Conservation (phyloP, 2,797 vertebrate species). For the Mormyrus hasselquistii region DNA sequence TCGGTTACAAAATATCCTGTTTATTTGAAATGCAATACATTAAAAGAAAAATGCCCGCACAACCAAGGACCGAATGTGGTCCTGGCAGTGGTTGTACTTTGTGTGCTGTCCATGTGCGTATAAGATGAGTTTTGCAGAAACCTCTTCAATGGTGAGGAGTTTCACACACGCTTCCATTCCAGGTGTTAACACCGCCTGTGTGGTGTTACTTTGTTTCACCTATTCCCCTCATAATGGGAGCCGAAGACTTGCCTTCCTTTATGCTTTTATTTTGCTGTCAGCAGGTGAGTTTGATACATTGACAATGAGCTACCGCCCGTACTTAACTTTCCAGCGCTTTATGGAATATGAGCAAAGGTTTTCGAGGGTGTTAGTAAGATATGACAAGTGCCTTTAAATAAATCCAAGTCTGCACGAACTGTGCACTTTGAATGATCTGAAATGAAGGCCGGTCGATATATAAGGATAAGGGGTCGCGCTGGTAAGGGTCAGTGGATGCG, state of each 20-base stretch:
- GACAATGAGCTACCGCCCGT: background rate
- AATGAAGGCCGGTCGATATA: background rate
- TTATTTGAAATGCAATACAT: background rate
- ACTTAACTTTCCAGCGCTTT: background rate
- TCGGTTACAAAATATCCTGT: background rate
- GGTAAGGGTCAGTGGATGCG: background rate
- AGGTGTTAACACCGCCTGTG: background rate
- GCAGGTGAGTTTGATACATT: background rate
- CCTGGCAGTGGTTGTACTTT: background rate
- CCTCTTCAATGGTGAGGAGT: background rate
- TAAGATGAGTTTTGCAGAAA: background rate
- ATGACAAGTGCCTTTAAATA: background rate
- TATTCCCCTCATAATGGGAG: background rate
- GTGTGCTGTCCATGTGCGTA: background rate
- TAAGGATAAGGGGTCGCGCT: background rate
- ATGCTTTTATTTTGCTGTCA: background rate
- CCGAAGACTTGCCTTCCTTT: background rate
- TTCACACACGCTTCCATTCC: background rate
- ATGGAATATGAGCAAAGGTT: background rate
- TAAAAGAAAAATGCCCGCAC: background rate
- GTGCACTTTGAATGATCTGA: background rate
- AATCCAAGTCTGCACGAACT: background rate
- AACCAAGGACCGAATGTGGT: background rate
- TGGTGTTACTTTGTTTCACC: background rate
- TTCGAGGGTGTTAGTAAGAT: background rate